These are phyloP conservation scores for Arion vulgaris DNA, from an alignment of 1,140 invertebrate genomes.

Conservation along the genomic window DNA sequence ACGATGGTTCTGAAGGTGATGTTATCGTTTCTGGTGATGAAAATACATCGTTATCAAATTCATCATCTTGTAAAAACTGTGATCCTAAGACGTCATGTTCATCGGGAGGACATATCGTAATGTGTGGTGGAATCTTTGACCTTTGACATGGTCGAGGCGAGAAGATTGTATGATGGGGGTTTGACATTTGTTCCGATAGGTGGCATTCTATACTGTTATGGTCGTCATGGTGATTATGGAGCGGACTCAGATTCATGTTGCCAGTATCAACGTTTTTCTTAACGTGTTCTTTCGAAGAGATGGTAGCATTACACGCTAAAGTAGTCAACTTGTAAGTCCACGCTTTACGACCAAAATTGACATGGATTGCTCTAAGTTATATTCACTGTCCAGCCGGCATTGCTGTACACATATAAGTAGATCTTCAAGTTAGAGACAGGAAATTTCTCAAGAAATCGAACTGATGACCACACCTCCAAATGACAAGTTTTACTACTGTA, in stretches of 20 bases:
- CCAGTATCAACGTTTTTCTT: background rate
- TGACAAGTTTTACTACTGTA: too few species aligned
- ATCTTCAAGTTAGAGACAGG: too few species aligned
- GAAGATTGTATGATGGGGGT: background rate
- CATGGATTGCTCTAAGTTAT: too few species aligned
- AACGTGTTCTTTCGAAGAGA: background rate
- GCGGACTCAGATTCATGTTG: background rate
- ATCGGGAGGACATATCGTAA: conserved; percentile 31
- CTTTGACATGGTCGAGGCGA: background rate
- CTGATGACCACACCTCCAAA: too few species aligned
- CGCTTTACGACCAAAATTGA: too few species aligned
- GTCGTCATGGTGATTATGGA: background rate
- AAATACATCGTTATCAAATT: conserved; percentile 33
- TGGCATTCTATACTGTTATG: background rate
- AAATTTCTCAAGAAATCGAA: too few species aligned
- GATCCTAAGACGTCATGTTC: background rate
- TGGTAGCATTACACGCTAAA: background rate
- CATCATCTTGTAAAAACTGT: background rate
- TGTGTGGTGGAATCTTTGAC: conserved; percentile 21
- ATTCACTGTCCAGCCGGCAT: too few species aligned
- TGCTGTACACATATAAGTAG: too few species aligned
- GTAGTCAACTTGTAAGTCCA: too few species aligned
- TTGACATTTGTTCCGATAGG: background rate
- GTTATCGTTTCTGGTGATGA: background rate
- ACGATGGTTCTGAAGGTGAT: background rate